These are phyloP conservation scores for Micromussa lordhowensis DNA, from an alignment of 92 coral and sea anemone genomes.

Conservation along the genomic window DNA sequence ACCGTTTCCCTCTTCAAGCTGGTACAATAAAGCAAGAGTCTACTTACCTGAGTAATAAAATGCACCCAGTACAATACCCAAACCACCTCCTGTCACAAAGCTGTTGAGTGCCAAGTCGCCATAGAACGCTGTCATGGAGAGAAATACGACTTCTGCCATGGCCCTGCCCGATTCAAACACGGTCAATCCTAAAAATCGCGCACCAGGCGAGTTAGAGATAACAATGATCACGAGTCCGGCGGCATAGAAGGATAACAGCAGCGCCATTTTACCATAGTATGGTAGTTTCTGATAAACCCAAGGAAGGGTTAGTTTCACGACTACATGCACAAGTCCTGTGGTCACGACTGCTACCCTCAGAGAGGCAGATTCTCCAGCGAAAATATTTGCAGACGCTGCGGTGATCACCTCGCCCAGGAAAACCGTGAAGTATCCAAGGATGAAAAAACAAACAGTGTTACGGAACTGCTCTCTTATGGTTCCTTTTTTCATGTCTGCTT, in stretches of 20 bases:
- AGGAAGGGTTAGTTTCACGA: constrained; percentile 12
- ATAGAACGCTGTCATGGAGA: constrained; percentile 27
- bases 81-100: constrained; percentile 26
- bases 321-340: neutral
- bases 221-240: neutral
- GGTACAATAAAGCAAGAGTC: neutral
- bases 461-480: neutral
- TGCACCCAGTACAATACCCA: constrained; percentile 7
- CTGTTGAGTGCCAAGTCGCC: constrained; percentile 8
- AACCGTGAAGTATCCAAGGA: neutral
- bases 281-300: constrained; percentile 9
- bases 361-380: neutral
- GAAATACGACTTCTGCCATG: constrained; percentile 22
- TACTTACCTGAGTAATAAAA: constrained; percentile 36
- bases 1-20: neutral
- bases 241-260: neutral
- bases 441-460: neutral
- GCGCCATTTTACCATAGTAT: neutral
- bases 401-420: constrained; percentile 22
- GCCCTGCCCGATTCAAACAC: neutral
- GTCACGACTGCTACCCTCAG: neutral
- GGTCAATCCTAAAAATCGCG: constrained; percentile 8
- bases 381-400: neutral
- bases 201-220: neutral
- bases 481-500: neutral